Percentiles rank a stretch among this genome's conserved stretches.
phyloP scores from a whole-genome alignment of 2,113 vertebrate genomes.

The Cololabis saira region DNA sequence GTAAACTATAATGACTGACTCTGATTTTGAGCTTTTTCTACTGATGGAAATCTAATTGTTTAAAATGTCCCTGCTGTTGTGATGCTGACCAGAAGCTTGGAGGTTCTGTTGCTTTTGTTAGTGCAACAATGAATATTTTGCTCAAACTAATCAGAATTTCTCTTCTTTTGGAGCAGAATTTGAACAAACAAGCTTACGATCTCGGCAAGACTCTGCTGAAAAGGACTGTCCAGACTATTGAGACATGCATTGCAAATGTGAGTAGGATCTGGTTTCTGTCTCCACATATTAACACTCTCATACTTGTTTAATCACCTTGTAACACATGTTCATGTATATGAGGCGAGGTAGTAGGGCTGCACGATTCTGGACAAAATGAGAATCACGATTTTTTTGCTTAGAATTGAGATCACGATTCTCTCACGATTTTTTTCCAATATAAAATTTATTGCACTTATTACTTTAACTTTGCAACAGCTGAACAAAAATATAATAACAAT shows the following conservation, averaged over 20 bases:
- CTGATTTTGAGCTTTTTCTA: too few species aligned
- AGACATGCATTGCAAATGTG: slow-evolving; percentile 97
- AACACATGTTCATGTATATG: too few species aligned
- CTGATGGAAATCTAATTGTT: background rate
- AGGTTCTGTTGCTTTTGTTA: background rate
- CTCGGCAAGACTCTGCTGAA: slow-evolving; percentile 96
- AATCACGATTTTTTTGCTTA: too few species aligned
- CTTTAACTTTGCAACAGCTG: too few species aligned
- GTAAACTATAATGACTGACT: too few species aligned
- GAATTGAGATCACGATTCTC: too few species aligned
- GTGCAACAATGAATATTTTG: background rate
- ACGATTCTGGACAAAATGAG: too few species aligned
- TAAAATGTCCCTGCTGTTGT: background rate
- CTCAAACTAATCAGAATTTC: background rate
- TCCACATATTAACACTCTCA: background rate
- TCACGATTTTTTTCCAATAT: too few species aligned
- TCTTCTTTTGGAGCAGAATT: slow-evolving; percentile 85
- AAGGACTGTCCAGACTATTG: slow-evolving; percentile 97
- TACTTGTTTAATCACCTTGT: background rate
- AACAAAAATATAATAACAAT: too few species aligned
- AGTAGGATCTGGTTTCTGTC: slow-evolving; percentile 58
- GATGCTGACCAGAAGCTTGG: background rate
- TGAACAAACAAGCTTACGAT: slow-evolving; percentile 99
- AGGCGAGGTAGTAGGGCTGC: too few species aligned
- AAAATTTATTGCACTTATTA: too few species aligned